Percentiles rank a stretch among this genome's conserved stretches.
Conservation (phyloP, 2,113 vertebrate genomes). For the Ammodytes dubius region DNA sequence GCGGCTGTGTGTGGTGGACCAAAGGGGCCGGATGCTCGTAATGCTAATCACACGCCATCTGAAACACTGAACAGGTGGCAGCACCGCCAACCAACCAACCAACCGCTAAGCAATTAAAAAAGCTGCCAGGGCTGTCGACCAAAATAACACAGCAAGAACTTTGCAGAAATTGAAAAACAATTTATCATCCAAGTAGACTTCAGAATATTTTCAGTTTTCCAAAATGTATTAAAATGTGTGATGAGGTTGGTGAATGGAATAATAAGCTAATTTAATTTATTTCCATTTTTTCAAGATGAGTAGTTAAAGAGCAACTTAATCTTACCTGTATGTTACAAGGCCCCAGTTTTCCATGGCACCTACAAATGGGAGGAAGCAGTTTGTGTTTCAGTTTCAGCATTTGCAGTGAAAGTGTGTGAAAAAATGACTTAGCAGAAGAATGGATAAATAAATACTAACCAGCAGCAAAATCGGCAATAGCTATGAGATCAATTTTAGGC, state of each 20-base stretch:
- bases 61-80: conserved; percentile 33
- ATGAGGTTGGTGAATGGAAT: no score
- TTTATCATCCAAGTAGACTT: no score
- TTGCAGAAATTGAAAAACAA: background rate
- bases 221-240: no score
- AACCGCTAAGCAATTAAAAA: conserved; percentile 47
- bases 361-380: conserved; percentile 59
- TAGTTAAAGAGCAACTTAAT: background rate
- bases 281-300: background rate
- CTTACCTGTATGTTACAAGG: conserved; percentile 99
- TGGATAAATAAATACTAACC: conserved; percentile 81
- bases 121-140: conserved; percentile 4
- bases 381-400: background rate
- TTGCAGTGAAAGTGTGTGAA: conserved; percentile 12
- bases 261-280: background rate
- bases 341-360: conserved; percentile 99
- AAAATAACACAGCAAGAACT: background rate
- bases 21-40: background rate
- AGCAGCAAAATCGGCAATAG: conserved; percentile 99
- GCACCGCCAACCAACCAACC: conserved; percentile 7
- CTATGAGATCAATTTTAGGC: conserved; percentile 99
- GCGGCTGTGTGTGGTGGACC: background rate
- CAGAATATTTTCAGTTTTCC: no score
- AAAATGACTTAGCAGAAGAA: conserved; percentile 35
- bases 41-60: conserved; percentile 7